phyloP scores from a whole-genome alignment of 23 tunicate genomes.

The Trididemnum clinides region DNA sequence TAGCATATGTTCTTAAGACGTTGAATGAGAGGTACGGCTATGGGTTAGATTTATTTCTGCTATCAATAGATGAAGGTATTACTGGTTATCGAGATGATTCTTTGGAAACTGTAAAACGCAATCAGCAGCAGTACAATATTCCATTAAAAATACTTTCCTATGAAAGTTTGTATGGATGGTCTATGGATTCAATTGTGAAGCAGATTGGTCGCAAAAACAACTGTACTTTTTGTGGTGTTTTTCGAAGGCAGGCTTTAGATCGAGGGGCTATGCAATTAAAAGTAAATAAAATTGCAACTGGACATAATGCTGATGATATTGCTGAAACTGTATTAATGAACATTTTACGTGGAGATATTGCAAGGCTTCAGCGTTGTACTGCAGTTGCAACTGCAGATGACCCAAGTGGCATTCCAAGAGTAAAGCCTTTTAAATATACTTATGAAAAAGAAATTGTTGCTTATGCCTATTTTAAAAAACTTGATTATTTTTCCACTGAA shows the following conservation, averaged over 20 bases:
- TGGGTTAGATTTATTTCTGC: conserved; percentile 72
- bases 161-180: conserved; percentile 93
- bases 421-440: conserved; percentile 95
- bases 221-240: conserved; percentile 99
- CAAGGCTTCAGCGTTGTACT: conserved; percentile 90
- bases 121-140: conserved; percentile 77
- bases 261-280: conserved; percentile 85
- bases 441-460: conserved; percentile 98
- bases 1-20: conserved; percentile 76
- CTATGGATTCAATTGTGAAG: conserved; percentile 95
- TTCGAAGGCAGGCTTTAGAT: conserved; percentile 93
- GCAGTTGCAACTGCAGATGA: conserved; percentile 88
- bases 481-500: conserved; percentile 97
- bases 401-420: conserved; percentile 97
- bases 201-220: conserved; percentile 91
- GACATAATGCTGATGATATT: conserved; percentile 98
- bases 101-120: conserved; percentile 90
- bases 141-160: conserved; percentile 86
- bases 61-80: conserved; percentile 98
- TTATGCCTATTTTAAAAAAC: conserved; percentile 90
- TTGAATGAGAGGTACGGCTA: conserved; percentile 83
- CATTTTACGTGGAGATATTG: conserved; percentile 92
- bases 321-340: conserved; percentile 98
- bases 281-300: conserved; percentile 92
- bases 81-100: conserved; percentile 97